Conservation (phyloP, 2,888 invertebrate genomes). For the Quadroppia sp. region DNA sequence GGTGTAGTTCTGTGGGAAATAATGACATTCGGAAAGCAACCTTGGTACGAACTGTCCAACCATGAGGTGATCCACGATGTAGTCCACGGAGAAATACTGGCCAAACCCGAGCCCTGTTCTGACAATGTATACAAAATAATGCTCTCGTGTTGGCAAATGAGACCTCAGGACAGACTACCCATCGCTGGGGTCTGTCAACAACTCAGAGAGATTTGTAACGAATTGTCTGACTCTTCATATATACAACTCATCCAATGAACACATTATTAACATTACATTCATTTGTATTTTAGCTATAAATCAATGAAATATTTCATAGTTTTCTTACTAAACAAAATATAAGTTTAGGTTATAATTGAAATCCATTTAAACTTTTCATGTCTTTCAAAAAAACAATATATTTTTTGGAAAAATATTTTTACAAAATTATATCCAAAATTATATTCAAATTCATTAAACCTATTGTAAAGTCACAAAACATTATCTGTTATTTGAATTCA, state of each 20-base stretch:
- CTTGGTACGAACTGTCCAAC: conserved; percentile 56
- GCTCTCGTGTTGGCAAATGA: conserved; percentile 47
- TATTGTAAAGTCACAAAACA: too few relatives aligned
- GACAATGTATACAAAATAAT: conserved; percentile 47
- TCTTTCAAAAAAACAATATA: too few relatives aligned
- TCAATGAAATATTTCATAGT: too few relatives aligned
- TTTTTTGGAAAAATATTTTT: too few relatives aligned
- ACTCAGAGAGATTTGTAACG: conserved; percentile 19
- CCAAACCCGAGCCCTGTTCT: conserved; percentile 46
- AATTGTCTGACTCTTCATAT: conserved; percentile 9
- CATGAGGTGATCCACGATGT: conserved; percentile 52
- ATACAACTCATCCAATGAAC: conserved; percentile 26
- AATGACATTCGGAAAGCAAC: conserved; percentile 55
- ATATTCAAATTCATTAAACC: too few relatives aligned
- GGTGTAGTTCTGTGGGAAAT: conserved; percentile 56
- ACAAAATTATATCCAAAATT: too few relatives aligned
- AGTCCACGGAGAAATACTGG: conserved; percentile 45
- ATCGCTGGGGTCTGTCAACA: conserved; percentile 43
- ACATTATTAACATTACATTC: not conserved
- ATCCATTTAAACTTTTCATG: too few relatives aligned
- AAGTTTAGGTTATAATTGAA: too few relatives aligned
- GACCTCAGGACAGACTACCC: conserved; percentile 46
- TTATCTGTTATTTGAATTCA: too few relatives aligned
- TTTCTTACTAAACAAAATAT: too few relatives aligned
- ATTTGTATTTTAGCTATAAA: not conserved